Percentiles rank a stretch among this genome's conserved stretches.
These are phyloP conservation scores for Chiloscyllium punctatum DNA, from an alignment of 2,797 vertebrate species.

Conservation along the genomic window DNA sequence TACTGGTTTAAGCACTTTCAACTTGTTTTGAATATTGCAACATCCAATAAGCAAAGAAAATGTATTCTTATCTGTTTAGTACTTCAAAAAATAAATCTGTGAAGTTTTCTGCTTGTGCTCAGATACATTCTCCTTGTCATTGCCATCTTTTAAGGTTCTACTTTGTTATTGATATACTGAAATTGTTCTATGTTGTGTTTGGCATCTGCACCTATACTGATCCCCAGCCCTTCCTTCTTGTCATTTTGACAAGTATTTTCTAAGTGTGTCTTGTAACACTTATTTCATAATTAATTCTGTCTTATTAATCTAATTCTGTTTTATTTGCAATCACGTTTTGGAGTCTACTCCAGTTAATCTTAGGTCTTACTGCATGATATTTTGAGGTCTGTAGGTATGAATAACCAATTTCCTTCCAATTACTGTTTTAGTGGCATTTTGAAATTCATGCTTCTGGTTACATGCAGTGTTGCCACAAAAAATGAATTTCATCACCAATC, in stretches of 20 bases:
- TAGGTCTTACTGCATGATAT: not conserved
- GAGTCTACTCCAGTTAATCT: not conserved
- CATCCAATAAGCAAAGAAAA: not conserved
- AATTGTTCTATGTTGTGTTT: not conserved
- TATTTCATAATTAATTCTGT: not conserved
- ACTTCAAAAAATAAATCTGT: not conserved
- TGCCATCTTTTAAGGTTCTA: not conserved
- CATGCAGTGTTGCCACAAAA: not conserved
- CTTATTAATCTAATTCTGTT: not conserved
- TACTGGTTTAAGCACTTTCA: not conserved
- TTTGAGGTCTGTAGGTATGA: not conserved
- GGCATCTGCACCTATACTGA: not conserved
- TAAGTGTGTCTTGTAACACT: not conserved
- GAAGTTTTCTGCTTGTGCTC: not conserved
- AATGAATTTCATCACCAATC: not conserved
- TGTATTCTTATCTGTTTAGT: not conserved
- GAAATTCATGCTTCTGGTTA: not conserved
- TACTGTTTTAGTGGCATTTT: not conserved
- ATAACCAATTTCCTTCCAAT: not conserved
- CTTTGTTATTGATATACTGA: not conserved
- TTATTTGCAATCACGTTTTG: not conserved
- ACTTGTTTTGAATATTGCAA: not conserved
- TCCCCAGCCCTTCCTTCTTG: not conserved
- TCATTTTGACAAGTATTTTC: not conserved
- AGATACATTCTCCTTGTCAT: not conserved